These are phyloP conservation scores for Folsomia manolachei DNA, from an alignment of 2,888 invertebrate species.

Conservation along the genomic window DNA sequence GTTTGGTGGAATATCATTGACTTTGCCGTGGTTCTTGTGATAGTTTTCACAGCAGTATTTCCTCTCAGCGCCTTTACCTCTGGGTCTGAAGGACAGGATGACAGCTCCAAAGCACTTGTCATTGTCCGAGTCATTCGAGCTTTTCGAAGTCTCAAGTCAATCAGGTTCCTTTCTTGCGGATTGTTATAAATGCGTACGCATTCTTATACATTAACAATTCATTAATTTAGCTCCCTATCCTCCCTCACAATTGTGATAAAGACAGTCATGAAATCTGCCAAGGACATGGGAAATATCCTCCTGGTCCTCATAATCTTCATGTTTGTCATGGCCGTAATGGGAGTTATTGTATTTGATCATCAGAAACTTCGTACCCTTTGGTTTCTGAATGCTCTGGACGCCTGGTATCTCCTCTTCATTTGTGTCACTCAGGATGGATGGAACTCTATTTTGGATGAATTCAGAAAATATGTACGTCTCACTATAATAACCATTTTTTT, in stretches of 20 bases:
- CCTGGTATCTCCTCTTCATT: slow-evolving; percentile 52
- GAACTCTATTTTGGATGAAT: slow-evolving; percentile 14
- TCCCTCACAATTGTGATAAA: slow-evolving; percentile 48
- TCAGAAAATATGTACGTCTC: slow-evolving; percentile 35
- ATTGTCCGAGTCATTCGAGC: slow-evolving; percentile 50
- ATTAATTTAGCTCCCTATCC: slow-evolving; percentile 32
- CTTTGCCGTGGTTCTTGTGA: slow-evolving; percentile 49
- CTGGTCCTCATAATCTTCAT: slow-evolving; percentile 51
- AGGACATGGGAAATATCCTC: slow-evolving; percentile 52
- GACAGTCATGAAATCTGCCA: slow-evolving; percentile 49
- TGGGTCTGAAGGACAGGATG: too few species aligned
- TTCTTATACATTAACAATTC: background rate
- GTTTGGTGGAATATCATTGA: slow-evolving; percentile 52
- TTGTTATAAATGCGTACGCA: too few species aligned
- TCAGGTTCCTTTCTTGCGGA: too few species aligned
- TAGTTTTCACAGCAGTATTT: slow-evolving; percentile 44
- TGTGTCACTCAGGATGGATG: slow-evolving; percentile 52
- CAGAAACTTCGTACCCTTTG: slow-evolving; percentile 21
- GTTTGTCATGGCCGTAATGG: slow-evolving; percentile 48
- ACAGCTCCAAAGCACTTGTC: slow-evolving; percentile 26
- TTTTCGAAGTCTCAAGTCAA: slow-evolving; percentile 47
- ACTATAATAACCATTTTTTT: too few species aligned
- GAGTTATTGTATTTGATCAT: slow-evolving; percentile 44
- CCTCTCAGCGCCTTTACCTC: slow-evolving; percentile 25
- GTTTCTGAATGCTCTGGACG: slow-evolving; percentile 46